phyloP scores from a whole-genome alignment of 1,140 invertebrate genomes.

The Archivesica marissinica region DNA sequence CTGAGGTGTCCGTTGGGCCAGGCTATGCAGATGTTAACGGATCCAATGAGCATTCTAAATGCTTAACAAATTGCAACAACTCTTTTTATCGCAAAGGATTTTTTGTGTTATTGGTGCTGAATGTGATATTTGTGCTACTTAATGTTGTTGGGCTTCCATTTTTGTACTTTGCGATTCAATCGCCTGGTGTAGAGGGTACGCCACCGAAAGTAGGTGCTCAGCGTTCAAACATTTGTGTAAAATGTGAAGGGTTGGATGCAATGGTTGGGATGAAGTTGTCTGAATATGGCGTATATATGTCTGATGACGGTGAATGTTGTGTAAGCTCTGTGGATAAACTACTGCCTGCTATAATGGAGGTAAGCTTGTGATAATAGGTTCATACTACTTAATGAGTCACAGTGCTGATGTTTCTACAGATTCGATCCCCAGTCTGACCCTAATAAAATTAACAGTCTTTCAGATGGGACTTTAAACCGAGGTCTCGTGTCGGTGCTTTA shows the following conservation, averaged over 20 bases:
- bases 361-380: background rate
- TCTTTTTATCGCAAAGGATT: slow-evolving; percentile 1
- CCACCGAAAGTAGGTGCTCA: background rate
- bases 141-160: background rate
- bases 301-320: background rate
- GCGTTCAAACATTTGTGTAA: background rate
- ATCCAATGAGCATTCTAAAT: background rate
- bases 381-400: no score
- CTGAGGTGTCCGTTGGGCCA: background rate
- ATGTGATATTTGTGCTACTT: background rate
- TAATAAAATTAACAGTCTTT: no score
- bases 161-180: background rate
- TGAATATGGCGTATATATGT: background rate
- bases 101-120: background rate
- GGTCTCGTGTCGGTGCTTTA: no score
- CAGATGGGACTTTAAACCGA: no score
- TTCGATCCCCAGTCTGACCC: no score
- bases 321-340: background rate
- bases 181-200: background rate
- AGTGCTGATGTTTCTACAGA: no score
- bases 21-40: background rate
- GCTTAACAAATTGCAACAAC: background rate
- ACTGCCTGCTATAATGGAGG: background rate
- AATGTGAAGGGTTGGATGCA: background rate
- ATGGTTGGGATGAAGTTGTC: background rate